Conservation (phyloP, 2,113 vertebrate species). For the Centropus unirufus region DNA sequence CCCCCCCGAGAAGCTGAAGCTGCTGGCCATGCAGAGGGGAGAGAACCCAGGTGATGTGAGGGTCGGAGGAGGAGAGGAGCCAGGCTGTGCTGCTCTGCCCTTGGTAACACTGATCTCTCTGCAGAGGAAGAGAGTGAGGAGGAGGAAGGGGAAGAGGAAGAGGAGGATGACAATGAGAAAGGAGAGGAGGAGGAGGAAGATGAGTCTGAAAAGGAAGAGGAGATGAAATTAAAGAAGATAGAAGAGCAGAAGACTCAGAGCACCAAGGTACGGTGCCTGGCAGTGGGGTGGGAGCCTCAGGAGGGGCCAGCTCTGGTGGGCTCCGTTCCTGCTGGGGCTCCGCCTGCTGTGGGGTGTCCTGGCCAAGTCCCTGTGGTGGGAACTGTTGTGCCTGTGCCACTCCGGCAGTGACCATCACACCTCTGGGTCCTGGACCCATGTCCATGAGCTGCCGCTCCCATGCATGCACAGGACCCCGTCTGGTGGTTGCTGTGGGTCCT, state of each 20-base stretch:
- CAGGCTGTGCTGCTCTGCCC: neutral
- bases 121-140: slow-evolving; percentile 57
- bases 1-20: slow-evolving; percentile 92
- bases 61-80: neutral
- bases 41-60: slow-evolving; percentile 81
- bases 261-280: slow-evolving; percentile 79
- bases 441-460: neutral
- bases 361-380: accelerated
- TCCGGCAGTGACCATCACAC: accelerated
- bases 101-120: neutral
- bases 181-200: slow-evolving; percentile 72
- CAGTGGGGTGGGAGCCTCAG: accelerated
- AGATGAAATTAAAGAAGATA: slow-evolving; percentile 83
- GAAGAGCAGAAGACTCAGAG: slow-evolving; percentile 82
- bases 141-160: slow-evolving; percentile 57
- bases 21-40: slow-evolving; percentile 91
- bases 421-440: too few relatives aligned
- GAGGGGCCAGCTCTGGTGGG: neutral
- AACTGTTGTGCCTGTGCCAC: accelerated
- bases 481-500: neutral
- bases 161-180: neutral
- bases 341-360: accelerated
- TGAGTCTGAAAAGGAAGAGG: slow-evolving; percentile 81
- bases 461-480: neutral
- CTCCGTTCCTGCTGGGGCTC: neutral